Base-by-base conservation (phyloP, 2,888 invertebrate species). In the Microdon myrmicae region DNA sequence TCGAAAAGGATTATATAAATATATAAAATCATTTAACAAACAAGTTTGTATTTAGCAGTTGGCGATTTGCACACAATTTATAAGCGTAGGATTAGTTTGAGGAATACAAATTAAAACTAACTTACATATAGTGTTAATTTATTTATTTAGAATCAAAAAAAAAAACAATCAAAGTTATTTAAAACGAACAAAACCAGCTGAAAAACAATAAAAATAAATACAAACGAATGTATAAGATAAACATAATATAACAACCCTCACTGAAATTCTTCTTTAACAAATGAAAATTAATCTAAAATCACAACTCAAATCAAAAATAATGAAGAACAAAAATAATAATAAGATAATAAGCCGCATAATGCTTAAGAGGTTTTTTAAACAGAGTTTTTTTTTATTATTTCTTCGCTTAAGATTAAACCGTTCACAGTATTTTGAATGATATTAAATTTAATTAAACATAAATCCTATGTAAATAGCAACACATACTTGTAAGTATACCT, bases 261-360 rank as follows among this genome's bases (percentile, higher is more conserved):
- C 73, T 67, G 70, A 70, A 69, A 68, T 68, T 71, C 68, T 69
- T 72, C 54, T 69, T 34, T 12, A 37, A 35, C 44, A 28, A 44
- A 25, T 23, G 25, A 23, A 4, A 31, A 22, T 4, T 2, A 10
- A 23, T 23, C 20, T 34, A 23, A 5, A 43, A 44, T 28, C 23
- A 44, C 12, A 26, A 54, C 31, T 35, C 53, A 49, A 22, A 48
- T 8, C 39, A 28, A 28, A 31, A 20, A 3, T 20, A 16, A 6
- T 16, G 9, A n/a, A n/a, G n/a, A n/a, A n/a, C n/a, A n/a, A n/a
- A n/a, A n/a, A n/a, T n/a, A n/a, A 26, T 9, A 9, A 26, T 12
- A 26, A 26, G 10, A 9, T n/a, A 3, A 26, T 9, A 26, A 26
- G n/a, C 3, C 3, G 10, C 10, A 6, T 9, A 26, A 26, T 4